These are phyloP conservation scores for Etheostoma nigrum DNA, from an alignment of 2,797 vertebrate genomes.

Conservation along the genomic window DNA sequence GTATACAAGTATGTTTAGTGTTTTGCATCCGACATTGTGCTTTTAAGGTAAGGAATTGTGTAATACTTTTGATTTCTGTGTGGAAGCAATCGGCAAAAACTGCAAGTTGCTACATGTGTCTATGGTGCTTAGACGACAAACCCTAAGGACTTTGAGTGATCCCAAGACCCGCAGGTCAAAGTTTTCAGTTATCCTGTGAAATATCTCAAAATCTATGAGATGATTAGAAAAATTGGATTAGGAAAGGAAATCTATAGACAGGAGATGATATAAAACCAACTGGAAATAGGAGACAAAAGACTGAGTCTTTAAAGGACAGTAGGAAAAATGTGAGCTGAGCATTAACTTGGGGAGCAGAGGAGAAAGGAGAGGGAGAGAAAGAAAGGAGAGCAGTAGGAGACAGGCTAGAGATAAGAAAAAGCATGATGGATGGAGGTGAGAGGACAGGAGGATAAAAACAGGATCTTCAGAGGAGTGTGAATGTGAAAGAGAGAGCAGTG, in stretches of 20 bases:
- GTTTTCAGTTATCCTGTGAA: not conserved
- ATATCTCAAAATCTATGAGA: not conserved
- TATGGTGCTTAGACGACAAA: not conserved
- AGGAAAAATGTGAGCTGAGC: not conserved
- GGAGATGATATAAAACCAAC: not conserved
- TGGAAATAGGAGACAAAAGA: not conserved
- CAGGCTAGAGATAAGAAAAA: not conserved
- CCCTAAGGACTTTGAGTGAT: not conserved
- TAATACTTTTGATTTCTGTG: too few relatives aligned
- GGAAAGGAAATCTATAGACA: slow-evolving; percentile 2
- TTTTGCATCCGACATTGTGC: too few relatives aligned
- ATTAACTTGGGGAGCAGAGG: not conserved
- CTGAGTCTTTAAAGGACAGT: not conserved
- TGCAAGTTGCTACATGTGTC: too few relatives aligned
- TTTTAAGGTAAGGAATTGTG: too few relatives aligned
- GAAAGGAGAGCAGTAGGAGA: not conserved
- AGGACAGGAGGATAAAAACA: slow-evolving; percentile 36
- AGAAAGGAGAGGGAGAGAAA: not conserved
- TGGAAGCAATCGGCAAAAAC: too few relatives aligned
- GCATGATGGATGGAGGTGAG: slow-evolving; percentile 17
- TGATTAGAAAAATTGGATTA: slow-evolving; percentile 13
- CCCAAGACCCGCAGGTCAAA: not conserved
- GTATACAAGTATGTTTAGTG: too few relatives aligned
- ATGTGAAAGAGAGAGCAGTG: slow-evolving; percentile 45
- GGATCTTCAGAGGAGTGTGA: slow-evolving; percentile 24